Percentiles rank a stretch among this genome's conserved stretches.
phyloP scores from a whole-genome alignment of 2,113 vertebrate species.

The Phalacrocorax aristotelis region DNA sequence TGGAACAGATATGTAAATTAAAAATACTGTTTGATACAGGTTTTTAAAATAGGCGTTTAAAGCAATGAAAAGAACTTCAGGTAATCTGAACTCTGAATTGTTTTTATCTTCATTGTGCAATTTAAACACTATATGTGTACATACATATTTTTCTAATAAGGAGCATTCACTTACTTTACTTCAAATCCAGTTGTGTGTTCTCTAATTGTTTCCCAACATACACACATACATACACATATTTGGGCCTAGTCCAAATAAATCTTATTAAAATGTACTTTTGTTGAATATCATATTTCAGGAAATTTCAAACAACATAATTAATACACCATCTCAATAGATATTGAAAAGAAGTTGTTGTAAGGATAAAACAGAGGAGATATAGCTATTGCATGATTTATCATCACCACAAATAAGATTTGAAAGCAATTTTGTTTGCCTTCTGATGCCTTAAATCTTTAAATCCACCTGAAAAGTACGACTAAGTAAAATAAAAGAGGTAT shows the following conservation, averaged over 20 bases:
- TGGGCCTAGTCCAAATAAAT: background rate
- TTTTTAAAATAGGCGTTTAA: background rate
- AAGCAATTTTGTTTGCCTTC: background rate
- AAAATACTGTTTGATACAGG: background rate
- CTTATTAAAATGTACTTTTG: background rate
- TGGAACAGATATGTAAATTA: background rate
- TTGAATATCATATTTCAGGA: background rate
- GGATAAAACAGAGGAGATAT: fast-evolving
- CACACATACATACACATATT: background rate
- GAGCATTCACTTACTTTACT: background rate
- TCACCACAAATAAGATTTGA: background rate
- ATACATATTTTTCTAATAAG: background rate
- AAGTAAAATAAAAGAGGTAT: background rate
- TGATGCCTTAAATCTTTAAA: background rate
- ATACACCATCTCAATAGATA: background rate
- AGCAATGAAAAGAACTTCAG: background rate
- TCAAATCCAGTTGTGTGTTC: background rate
- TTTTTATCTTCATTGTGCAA: background rate
- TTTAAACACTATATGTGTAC: background rate
- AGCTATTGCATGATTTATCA: background rate
- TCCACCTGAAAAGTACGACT: background rate
- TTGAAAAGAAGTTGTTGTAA: background rate
- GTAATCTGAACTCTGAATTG: background rate
- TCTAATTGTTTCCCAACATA: background rate
- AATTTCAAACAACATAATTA: background rate